Evolutionary conservation across 2,113 vertebrate species (phyloP).

Genomic region (Brachyhypopomus gauderio): DNA sequence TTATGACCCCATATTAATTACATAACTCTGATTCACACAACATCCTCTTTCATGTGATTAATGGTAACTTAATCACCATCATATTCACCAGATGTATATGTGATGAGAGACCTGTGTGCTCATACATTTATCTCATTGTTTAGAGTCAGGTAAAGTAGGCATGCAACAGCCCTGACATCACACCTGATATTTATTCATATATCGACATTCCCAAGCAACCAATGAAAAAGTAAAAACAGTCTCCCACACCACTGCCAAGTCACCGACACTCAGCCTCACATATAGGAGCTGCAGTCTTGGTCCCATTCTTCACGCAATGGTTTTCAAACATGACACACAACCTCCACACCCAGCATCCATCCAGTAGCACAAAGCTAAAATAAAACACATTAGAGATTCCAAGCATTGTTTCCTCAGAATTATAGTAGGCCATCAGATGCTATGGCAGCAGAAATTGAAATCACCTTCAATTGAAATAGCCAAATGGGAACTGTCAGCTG

Average conservation of each 20-base stretch:
- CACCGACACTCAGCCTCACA: not conserved
- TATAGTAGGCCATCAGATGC: slow-evolving; percentile 49
- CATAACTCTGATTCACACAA: too few relatives aligned
- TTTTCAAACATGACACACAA: slow-evolving; percentile 43
- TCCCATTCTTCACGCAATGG: slow-evolving; percentile 29
- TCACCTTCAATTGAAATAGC: slow-evolving; percentile 39
- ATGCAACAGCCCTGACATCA: not conserved
- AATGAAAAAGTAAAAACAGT: not conserved
- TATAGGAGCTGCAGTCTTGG: not conserved
- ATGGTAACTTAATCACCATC: too few relatives aligned
- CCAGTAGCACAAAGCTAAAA: slow-evolving; percentile 59
- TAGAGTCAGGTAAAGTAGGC: not conserved
- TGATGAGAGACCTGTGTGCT: too few relatives aligned
- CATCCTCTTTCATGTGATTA: too few relatives aligned
- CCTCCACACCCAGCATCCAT: slow-evolving; percentile 39
- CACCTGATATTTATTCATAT: not conserved
- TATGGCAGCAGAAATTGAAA: slow-evolving; percentile 38
- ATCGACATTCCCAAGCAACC: not conserved
- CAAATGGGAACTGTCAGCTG: not conserved
- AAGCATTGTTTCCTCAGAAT: slow-evolving; percentile 54
- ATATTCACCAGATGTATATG: too few relatives aligned
- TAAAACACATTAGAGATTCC: slow-evolving; percentile 57
- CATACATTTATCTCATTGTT: not conserved
- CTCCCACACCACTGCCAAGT: not conserved
- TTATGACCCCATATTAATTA: too few relatives aligned